Percentiles rank a stretch among this genome's conserved stretches.
Evolutionary conservation across 2,113 vertebrate species (phyloP).

Genomic region (Hippocampus comes): DNA sequence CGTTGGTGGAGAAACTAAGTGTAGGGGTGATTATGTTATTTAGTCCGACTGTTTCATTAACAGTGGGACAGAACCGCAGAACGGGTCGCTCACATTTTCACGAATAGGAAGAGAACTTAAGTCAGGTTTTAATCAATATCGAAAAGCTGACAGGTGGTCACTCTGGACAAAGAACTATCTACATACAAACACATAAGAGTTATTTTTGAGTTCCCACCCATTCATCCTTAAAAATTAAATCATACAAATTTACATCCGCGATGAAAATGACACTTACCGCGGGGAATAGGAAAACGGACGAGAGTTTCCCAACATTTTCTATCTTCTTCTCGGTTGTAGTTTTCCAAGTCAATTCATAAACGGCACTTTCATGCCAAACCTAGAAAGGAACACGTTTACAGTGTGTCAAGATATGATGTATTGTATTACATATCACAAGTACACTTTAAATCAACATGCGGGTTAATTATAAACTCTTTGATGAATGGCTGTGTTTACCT

Average conservation of each 20-base stretch:
- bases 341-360: neutral
- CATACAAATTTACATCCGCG: neutral
- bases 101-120: neutral
- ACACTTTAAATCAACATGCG: neutral
- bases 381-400: conserved; percentile 2
- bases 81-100: neutral
- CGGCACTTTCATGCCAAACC: neutral
- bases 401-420: neutral
- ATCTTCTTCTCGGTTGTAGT: neutral
- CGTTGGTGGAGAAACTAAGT: neutral
- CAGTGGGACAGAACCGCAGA: neutral
- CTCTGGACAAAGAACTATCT: neutral
- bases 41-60: neutral
- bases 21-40: neutral
- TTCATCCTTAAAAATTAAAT: neutral
- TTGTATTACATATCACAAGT: neutral
- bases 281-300: conserved; percentile 54
- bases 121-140: neutral
- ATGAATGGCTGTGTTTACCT: neutral
- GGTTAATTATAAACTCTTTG: neutral
- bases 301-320: conserved; percentile 54
- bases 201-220: neutral
- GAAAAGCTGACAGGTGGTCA: neutral
- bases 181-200: too few species aligned
- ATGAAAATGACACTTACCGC: conserved; percentile 35